Conservation (phyloP, 2,113 vertebrate genomes). For the Takifugu flavidus region DNA sequence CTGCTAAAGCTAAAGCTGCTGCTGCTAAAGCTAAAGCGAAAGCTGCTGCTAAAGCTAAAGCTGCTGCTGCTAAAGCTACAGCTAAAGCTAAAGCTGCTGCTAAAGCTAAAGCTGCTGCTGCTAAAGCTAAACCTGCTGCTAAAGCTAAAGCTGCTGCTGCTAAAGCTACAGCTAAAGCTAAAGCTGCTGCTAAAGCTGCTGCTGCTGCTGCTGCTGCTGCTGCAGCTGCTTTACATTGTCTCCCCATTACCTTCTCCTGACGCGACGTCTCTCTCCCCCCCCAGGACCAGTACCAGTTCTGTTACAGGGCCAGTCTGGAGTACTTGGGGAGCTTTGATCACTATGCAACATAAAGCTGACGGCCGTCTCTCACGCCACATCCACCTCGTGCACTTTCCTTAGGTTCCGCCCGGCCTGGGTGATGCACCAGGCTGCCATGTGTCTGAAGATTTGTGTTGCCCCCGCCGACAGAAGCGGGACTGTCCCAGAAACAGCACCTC, state of each 20-base stretch:
- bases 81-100: no score
- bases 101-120: no score
- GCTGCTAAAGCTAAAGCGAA: no score
- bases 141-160: no score
- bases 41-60: no score
- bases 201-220: no score
- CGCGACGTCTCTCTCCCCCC: constrained; percentile 17
- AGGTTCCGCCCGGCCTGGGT: constrained; percentile 38
- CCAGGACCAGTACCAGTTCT: constrained; percentile 99
- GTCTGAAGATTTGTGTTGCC: constrained; percentile 70
- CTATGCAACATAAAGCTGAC: constrained; percentile 98
- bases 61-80: no score
- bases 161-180: no score
- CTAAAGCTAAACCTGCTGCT: no score
- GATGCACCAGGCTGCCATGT: constrained; percentile 70
- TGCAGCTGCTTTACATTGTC: no score
- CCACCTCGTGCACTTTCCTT: constrained; percentile 55
- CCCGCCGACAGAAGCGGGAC: constrained; percentile 75
- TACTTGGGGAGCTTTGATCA: constrained; percentile 99
- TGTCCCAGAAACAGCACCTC: constrained; percentile 83
- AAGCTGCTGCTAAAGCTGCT: no score
- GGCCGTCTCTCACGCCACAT: constrained; percentile 48
- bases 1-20: no score
- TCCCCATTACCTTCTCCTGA: not conserved
- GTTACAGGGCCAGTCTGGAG: constrained; percentile 95